Conservation (phyloP, 2,888 invertebrate genomes). For the Conchocele bisecta region DNA sequence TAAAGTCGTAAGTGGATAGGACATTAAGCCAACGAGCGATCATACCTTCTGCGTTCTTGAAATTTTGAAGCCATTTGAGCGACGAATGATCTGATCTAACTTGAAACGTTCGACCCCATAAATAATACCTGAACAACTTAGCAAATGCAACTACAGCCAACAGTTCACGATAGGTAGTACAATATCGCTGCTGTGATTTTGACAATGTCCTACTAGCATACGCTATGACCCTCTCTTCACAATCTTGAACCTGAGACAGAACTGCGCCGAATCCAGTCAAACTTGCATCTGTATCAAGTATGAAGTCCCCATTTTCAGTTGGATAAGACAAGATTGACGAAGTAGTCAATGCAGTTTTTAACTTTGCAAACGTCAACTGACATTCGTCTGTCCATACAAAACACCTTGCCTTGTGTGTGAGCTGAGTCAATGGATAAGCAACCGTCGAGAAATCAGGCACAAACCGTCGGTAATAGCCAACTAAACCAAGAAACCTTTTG, state of each 20-base stretch:
- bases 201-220: no score
- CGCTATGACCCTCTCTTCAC: no score
- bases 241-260: slow-evolving; percentile 2
- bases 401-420: neutral
- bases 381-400: slow-evolving; percentile 3
- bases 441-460: neutral
- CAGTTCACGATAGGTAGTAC: slow-evolving; percentile 16
- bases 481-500: neutral
- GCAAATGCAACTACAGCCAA: slow-evolving; percentile 33
- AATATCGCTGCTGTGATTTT: no score
- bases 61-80: slow-evolving; percentile 32
- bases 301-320: no score
- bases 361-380: neutral
- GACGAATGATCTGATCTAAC: neutral
- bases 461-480: neutral
- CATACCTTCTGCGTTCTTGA: slow-evolving; percentile 41
- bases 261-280: no score
- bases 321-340: no score
- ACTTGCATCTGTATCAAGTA: no score
- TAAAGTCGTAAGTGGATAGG: slow-evolving; percentile 33
- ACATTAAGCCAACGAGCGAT: slow-evolving; percentile 34
- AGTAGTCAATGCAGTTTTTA: neutral
- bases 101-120: slow-evolving; percentile 15
- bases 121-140: slow-evolving; percentile 19
- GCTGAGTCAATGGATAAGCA: neutral